Percentiles rank a stretch among this genome's conserved stretches.
These are phyloP conservation scores for Musca domestica DNA, from an alignment of 1,140 invertebrate species.

Conservation along the genomic window DNA sequence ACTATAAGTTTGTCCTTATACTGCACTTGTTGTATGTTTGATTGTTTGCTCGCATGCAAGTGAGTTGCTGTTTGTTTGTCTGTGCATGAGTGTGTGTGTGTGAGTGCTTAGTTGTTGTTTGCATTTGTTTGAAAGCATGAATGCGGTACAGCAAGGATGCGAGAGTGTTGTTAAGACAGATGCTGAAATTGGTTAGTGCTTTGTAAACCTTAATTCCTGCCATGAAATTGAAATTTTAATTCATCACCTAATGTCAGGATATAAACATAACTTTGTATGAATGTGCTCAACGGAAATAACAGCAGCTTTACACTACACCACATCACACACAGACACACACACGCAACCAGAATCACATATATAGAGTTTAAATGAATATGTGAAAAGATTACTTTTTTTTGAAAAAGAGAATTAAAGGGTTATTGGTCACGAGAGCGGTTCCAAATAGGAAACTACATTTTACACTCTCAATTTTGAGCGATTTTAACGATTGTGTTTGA, in stretches of 20 bases:
- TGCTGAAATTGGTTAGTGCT: constrained; percentile 17
- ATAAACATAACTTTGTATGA: constrained; percentile 14
- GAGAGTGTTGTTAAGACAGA: constrained; percentile 17
- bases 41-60: neutral
- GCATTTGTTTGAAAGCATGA: neutral
- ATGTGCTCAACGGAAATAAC: constrained; percentile 10
- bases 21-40: neutral
- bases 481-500: too few relatives aligned
- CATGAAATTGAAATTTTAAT: constrained; percentile 23
- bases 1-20: neutral
- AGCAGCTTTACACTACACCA: constrained; percentile 4
- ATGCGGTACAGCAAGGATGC: too few relatives aligned
- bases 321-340: too few relatives aligned
- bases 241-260: constrained; percentile 21
- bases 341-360: too few relatives aligned
- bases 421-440: too few relatives aligned
- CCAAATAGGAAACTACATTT: too few relatives aligned
- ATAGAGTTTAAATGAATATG: too few relatives aligned
- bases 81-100: neutral
- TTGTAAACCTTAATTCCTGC: constrained; percentile 21
- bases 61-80: neutral
- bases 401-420: too few relatives aligned
- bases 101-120: neutral
- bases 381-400: too few relatives aligned
- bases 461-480: too few relatives aligned